Evolutionary conservation across 2,797 vertebrate genomes (phyloP).

Genomic region (Pseudochaenichthys georgianus): DNA sequence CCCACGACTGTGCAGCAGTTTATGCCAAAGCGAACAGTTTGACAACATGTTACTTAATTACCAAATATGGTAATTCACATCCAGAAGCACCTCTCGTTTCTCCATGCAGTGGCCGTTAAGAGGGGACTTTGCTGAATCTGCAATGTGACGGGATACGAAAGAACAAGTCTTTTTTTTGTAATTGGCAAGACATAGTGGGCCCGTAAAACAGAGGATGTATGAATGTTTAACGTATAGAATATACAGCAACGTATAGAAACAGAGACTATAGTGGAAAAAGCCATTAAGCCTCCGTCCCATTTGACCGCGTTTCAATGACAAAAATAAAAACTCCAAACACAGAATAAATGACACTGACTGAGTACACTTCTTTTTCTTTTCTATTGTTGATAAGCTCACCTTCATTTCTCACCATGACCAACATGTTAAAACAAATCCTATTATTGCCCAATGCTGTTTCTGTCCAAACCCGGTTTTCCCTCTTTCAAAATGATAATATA

Average conservation of each 20-base stretch:
- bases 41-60: constrained; percentile 70
- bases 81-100: constrained; percentile 11
- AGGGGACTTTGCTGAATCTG: constrained; percentile 9
- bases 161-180: constrained; percentile 12
- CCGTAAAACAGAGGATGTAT: constrained; percentile 36
- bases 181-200: constrained; percentile 13
- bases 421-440: constrained; percentile 50
- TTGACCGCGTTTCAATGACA: constrained; percentile 76
- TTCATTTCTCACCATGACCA: constrained; percentile 49
- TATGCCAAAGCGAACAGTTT: constrained; percentile 58
- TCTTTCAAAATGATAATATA: constrained; percentile 1
- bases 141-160: constrained; percentile 21
- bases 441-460: constrained; percentile 38
- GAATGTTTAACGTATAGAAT: constrained; percentile 69
- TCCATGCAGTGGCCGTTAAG: background rate
- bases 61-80: constrained; percentile 47
- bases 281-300: constrained; percentile 80
- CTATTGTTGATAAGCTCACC: constrained; percentile 53
- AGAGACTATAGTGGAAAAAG: constrained; percentile 60
- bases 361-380: constrained; percentile 22
- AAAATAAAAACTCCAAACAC: constrained; percentile 50
- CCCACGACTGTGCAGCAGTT: constrained; percentile 60
- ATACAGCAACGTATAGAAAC: constrained; percentile 52
- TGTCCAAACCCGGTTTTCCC: constrained; percentile 17
- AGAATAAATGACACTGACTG: constrained; percentile 21